These are phyloP conservation scores for Caenorhabditis brenneri DNA, from an alignment of 1,140 invertebrate species.

Conservation along the genomic window DNA sequence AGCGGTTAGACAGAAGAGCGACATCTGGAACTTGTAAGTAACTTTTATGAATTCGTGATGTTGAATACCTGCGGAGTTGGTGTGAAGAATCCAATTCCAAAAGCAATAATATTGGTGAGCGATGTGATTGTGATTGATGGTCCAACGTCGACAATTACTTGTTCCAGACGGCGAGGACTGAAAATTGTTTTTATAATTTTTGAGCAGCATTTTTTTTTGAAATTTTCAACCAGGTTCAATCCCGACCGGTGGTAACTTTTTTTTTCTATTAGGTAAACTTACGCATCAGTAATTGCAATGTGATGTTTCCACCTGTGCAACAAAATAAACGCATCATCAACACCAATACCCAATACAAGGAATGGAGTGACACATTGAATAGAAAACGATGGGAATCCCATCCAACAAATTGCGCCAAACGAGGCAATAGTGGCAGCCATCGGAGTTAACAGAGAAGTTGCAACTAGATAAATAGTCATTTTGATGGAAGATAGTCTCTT, in stretches of 20 bases:
- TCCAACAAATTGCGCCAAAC: slow-evolving; percentile 67
- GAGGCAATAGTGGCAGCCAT: slow-evolving; percentile 63
- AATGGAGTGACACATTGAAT: slow-evolving; percentile 71
- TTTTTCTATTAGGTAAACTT: not conserved
- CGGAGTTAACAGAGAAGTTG: slow-evolving; percentile 65
- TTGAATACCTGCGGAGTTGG: slow-evolving; percentile 65
- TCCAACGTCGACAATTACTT: slow-evolving; percentile 58
- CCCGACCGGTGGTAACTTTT: no score
- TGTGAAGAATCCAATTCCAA: slow-evolving; percentile 67
- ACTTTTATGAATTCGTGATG: not conserved
- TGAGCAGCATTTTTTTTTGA: no score
- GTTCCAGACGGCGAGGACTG: slow-evolving; percentile 46
- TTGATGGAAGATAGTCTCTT: slow-evolving; percentile 34
- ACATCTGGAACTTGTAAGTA: slow-evolving; percentile 60
- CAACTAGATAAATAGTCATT: slow-evolving; percentile 50
- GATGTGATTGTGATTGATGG: slow-evolving; percentile 70
- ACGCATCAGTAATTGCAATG: slow-evolving; percentile 17
- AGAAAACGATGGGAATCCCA: slow-evolving; percentile 65
- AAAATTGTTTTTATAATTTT: no score
- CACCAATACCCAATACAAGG: slow-evolving; percentile 63
- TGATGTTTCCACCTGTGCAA: slow-evolving; percentile 66
- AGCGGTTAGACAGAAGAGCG: slow-evolving; percentile 68
- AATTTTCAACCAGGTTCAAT: no score
- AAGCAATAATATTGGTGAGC: slow-evolving; percentile 68
- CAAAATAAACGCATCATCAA: slow-evolving; percentile 69